Percentiles rank a stretch among this genome's conserved stretches.
Conservation (phyloP, 2,888 invertebrate species). For the Tyria jacobaeae region DNA sequence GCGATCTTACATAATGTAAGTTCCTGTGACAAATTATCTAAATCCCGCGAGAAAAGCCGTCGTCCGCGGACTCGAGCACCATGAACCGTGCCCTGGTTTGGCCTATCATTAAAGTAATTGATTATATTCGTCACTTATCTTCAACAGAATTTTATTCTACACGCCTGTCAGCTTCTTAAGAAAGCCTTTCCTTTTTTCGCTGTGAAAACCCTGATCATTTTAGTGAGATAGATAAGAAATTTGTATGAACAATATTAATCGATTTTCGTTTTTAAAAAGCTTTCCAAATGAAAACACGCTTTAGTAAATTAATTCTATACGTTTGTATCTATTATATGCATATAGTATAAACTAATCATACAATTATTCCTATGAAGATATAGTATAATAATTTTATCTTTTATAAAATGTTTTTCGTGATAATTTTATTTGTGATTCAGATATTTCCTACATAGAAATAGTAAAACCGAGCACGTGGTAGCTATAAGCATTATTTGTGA, state of each 20-base stretch:
- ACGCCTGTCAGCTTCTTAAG: conserved; percentile 3
- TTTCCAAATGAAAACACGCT: background rate
- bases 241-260: conserved; percentile 4
- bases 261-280: background rate
- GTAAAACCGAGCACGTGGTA: conserved; percentile 1
- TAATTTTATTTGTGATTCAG: no score
- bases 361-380: no score
- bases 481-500: conserved; percentile 3
- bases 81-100: conserved; percentile 48
- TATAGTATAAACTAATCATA: background rate
- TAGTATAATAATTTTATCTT: no score
- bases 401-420: no score
- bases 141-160: conserved; percentile 7
- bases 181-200: background rate
- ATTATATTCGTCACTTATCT: conserved; percentile 47
- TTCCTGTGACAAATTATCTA: conserved; percentile 64
- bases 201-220: conserved; percentile 3
- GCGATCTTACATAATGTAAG: background rate
- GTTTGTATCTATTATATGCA: background rate
- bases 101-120: conserved; percentile 68
- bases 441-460: no score
- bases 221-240: conserved; percentile 4
- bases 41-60: conserved; percentile 59
- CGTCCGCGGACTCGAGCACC: conserved; percentile 49
- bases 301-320: background rate